A percentile compares a stretch with the other conserved stretches of the same genome.
Evolutionary conservation across 2,113 vertebrate genomes (phyloP).

Genomic region (Etheostoma cragini): DNA sequence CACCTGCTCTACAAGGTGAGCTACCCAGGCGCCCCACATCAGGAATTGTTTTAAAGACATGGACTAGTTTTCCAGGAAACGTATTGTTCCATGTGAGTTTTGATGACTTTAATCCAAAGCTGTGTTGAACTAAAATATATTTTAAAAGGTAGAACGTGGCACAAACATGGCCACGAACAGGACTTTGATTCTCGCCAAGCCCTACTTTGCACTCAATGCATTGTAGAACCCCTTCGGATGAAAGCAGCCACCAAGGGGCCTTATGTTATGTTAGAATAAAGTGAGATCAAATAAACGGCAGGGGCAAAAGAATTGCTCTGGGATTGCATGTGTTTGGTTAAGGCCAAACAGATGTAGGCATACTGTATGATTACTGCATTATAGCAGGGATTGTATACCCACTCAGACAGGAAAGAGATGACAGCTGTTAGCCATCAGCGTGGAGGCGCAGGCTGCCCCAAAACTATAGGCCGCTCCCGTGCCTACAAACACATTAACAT

Average conservation of each 20-base stretch:
- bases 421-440: conserved; percentile 80
- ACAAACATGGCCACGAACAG: conserved; percentile 31
- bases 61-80: not conserved
- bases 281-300: conserved; percentile 75
- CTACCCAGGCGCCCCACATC: not conserved
- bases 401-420: conserved; percentile 78
- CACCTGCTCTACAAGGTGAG: too few relatives aligned
- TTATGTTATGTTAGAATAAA: conserved; percentile 67
- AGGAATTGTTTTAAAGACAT: not conserved
- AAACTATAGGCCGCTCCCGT: conserved; percentile 58
- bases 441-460: conserved; percentile 47
- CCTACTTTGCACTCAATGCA: conserved; percentile 14
- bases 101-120: conserved; percentile 24
- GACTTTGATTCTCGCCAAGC: conserved; percentile 20
- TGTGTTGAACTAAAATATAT: conserved; percentile 26
- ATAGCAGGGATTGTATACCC: conserved; percentile 74
- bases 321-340: conserved; percentile 69
- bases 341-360: conserved; percentile 76
- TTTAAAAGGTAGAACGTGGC: conserved; percentile 28
- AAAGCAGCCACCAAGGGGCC: conserved; percentile 59
- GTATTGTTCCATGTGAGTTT: not conserved
- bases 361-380: conserved; percentile 77
- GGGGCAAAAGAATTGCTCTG: conserved; percentile 60
- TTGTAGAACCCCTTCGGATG: conserved; percentile 48
- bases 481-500: conserved; percentile 67